These are phyloP conservation scores for Lasioglossum zephyrum DNA, from an alignment of 2,888 invertebrate genomes.

Conservation along the genomic window DNA sequence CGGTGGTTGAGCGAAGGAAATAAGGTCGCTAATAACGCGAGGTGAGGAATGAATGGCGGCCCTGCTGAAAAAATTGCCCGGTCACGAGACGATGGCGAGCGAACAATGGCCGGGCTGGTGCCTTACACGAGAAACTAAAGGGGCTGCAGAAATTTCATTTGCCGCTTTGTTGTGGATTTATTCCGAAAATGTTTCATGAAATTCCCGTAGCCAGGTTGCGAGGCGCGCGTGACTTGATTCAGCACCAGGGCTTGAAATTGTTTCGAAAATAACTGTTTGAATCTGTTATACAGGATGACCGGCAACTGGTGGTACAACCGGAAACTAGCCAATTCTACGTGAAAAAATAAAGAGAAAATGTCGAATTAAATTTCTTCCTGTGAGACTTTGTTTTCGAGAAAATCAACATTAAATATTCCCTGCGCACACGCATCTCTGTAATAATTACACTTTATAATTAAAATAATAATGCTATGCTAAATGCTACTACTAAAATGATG, in stretches of 20 bases:
- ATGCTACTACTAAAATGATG: too few relatives aligned
- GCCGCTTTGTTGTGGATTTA: constrained; percentile 32
- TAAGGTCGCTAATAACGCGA: constrained; percentile 32
- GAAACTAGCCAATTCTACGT: neutral
- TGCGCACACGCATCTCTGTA: too few relatives aligned
- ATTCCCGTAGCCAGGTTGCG: constrained; percentile 18
- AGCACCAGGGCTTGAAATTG: neutral
- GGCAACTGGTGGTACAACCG: neutral
- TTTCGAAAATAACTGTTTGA: neutral
- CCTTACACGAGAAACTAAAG: neutral
- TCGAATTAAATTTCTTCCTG: too few relatives aligned
- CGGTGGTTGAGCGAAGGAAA: constrained; percentile 22
- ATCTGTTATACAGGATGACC: neutral
- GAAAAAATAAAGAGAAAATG: neutral
- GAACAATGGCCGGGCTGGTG: neutral
- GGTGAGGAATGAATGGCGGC: constrained; percentile 25
- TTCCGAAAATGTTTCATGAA: constrained; percentile 41
- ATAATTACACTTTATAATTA: too few relatives aligned
- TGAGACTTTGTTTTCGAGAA: too few relatives aligned
- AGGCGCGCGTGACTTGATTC: constrained; percentile 26
- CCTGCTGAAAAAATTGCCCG: neutral
- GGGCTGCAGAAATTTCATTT: constrained; percentile 48
- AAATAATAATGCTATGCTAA: too few relatives aligned
- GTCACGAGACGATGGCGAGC: neutral
- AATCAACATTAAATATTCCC: too few relatives aligned